These are phyloP conservation scores for Cossypha dichroa DNA, from an alignment of 2,797 vertebrate species.

Conservation along the genomic window DNA sequence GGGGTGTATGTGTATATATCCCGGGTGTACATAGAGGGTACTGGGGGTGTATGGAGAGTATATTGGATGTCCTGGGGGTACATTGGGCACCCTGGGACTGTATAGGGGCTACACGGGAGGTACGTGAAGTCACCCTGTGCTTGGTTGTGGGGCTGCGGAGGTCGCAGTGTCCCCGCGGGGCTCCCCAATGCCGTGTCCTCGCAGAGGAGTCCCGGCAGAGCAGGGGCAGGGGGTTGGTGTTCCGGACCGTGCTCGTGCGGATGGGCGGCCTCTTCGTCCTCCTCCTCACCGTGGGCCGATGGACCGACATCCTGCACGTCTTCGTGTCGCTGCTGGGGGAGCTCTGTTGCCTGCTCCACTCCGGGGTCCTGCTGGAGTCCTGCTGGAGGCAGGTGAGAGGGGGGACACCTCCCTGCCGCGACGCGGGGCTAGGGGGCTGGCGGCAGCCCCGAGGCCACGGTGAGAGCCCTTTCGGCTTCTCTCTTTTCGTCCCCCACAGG, in stretches of 20 bases:
- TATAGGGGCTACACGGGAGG: not conserved
- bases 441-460: accelerated
- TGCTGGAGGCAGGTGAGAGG: constrained; percentile 79
- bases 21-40: no score
- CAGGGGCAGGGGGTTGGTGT: constrained; percentile 52
- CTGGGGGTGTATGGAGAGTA: no score
- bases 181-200: accelerated
- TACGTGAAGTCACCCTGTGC: accelerated
- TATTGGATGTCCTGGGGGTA: not conserved
- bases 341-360: constrained; percentile 82
- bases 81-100: accelerated
- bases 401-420: accelerated
- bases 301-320: constrained; percentile 87
- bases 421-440: accelerated
- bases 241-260: constrained; percentile 85
- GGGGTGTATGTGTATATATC: not conserved
- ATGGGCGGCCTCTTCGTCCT: constrained; percentile 88
- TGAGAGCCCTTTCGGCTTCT: not conserved
- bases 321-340: constrained; percentile 88
- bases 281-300: constrained; percentile 90
- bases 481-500: not conserved
- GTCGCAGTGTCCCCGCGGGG: accelerated
- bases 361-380: constrained; percentile 78
- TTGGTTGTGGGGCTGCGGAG: accelerated
- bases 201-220: constrained; percentile 84